These are phyloP conservation scores for Poeciliopsis gracilis DNA, from an alignment of 2,797 vertebrate genomes.

Conservation along the genomic window DNA sequence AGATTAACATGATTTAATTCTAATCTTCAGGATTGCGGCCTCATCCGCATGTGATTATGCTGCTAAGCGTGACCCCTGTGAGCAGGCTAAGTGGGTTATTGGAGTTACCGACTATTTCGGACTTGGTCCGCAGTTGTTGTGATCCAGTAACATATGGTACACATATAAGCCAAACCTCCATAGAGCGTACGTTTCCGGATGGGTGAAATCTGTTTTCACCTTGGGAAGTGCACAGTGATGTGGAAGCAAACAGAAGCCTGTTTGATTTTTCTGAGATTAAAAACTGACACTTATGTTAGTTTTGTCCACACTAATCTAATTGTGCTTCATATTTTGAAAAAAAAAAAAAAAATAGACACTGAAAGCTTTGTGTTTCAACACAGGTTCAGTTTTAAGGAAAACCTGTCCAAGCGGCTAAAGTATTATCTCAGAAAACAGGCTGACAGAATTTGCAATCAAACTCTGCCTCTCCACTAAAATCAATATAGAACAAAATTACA, in stretches of 20 bases:
- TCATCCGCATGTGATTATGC: slow-evolving; percentile 72
- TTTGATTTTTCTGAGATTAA: background rate
- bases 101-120: slow-evolving; percentile 62
- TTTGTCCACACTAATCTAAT: background rate
- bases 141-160: slow-evolving; percentile 70
- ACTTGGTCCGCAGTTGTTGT: slow-evolving; percentile 53
- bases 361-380: background rate
- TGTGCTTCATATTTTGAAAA: background rate
- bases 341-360: background rate
- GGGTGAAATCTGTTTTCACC: background rate
- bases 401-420: background rate
- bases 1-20: slow-evolving; percentile 63
- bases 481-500: background rate
- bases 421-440: background rate
- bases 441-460: background rate
- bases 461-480: background rate
- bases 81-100: slow-evolving; percentile 58
- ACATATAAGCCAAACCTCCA: slow-evolving; percentile 19
- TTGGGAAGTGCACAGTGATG: background rate
- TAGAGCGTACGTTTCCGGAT: background rate
- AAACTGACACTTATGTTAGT: background rate
- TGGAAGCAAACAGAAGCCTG: background rate
- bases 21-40: slow-evolving; percentile 65
- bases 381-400: background rate
- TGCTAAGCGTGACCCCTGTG: slow-evolving; percentile 65